Evolutionary conservation across 2,888 invertebrate species (phyloP).

Genomic region (Bombylius major): DNA sequence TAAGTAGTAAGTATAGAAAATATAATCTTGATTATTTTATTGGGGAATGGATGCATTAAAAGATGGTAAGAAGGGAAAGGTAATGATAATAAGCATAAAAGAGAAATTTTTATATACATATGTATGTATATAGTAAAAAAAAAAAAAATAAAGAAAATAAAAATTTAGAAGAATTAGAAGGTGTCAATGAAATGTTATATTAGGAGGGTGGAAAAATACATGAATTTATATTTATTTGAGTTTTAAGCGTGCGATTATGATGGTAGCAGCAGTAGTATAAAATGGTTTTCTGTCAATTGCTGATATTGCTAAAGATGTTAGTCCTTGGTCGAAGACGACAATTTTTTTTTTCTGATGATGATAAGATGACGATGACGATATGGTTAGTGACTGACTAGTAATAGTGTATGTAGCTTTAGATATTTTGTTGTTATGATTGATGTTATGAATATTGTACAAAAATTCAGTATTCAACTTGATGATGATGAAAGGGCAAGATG

Average conservation of each 20-base stretch:
- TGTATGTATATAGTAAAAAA: background rate
- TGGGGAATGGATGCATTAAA: too few species aligned
- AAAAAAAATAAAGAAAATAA: background rate
- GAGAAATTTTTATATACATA: too few species aligned
- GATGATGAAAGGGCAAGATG: conserved; percentile 3
- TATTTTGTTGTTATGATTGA: too few species aligned
- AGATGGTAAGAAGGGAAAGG: too few species aligned
- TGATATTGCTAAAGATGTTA: background rate
- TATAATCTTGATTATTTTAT: background rate
- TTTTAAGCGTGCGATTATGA: conserved; percentile 9
- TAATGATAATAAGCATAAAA: too few species aligned
- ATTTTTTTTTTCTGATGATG: too few species aligned
- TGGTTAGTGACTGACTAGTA: too few species aligned
- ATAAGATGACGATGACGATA: too few species aligned
- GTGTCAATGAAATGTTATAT: conserved; percentile 1
- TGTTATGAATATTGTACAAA: too few species aligned
- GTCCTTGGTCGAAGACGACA: background rate
- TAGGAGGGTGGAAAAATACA: background rate
- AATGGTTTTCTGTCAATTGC: conserved; percentile 4
- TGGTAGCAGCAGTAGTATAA: background rate
- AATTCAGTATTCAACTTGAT: background rate
- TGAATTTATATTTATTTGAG: conserved; percentile 7
- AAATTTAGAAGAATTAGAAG: background rate
- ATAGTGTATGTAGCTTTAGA: too few species aligned
- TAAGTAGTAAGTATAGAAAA: background rate